A percentile compares a stretch with the other conserved stretches of the same genome.
These are phyloP conservation scores for Cossypha dichroa DNA, from an alignment of 2,797 vertebrate species.

Conservation along the genomic window DNA sequence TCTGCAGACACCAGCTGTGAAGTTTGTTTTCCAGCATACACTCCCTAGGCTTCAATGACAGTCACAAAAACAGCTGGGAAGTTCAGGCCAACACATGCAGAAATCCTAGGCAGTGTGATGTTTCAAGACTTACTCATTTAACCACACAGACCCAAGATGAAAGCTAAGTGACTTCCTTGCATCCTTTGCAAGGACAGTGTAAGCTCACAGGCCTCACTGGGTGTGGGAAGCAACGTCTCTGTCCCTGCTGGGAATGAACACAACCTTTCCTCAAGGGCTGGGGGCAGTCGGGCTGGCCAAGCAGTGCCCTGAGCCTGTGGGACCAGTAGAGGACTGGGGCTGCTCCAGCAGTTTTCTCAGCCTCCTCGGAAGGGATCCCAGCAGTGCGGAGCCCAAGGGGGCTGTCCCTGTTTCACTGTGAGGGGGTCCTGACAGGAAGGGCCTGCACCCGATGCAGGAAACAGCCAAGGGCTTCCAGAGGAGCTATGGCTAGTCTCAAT, in stretches of 20 bases:
- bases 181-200: rapidly evolving
- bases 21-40: not conserved
- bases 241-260: rapidly evolving
- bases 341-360: not conserved
- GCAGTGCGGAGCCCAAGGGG: not conserved
- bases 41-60: not conserved
- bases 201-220: not conserved
- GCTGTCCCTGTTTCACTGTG: too few relatives aligned
- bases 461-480: not conserved
- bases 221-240: not conserved
- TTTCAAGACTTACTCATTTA: not conserved
- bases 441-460: rapidly evolving
- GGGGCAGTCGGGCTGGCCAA: not conserved
- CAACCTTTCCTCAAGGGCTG: not conserved
- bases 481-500: rapidly evolving
- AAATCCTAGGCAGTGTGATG: not conserved
- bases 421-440: not conserved
- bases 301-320: too few relatives aligned
- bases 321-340: rapidly evolving
- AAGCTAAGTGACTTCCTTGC: not conserved
- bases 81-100: not conserved
- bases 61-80: not conserved
- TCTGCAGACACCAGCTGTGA: not conserved
- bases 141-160: not conserved
- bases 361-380: not conserved